phyloP scores from a whole-genome alignment of 1,140 invertebrate species.

The Tetramorium simillimum region DNA sequence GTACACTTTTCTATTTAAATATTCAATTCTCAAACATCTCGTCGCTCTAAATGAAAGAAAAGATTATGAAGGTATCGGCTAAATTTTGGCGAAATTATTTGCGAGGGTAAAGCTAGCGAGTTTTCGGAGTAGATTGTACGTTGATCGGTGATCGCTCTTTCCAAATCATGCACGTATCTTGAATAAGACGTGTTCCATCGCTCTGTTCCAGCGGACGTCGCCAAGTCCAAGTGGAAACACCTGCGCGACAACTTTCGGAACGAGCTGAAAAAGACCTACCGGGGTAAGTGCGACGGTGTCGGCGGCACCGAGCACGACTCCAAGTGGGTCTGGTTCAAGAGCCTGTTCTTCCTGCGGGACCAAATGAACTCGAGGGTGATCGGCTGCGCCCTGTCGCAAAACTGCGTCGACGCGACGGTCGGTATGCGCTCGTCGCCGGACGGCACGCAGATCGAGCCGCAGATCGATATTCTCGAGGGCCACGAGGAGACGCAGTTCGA shows the following conservation, averaged over 20 bases:
- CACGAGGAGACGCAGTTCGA: slow-evolving; percentile 77
- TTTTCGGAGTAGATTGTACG: not conserved
- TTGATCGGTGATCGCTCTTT: too few species aligned
- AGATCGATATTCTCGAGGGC: slow-evolving; percentile 77
- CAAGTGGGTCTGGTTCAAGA: slow-evolving; percentile 80
- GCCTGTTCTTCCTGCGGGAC: slow-evolving; percentile 75
- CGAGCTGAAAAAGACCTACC: slow-evolving; percentile 77
- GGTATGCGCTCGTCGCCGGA: slow-evolving; percentile 71
- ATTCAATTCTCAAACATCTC: not conserved
- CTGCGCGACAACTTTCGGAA: slow-evolving; percentile 78
- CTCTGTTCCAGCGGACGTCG: slow-evolving; percentile 75
- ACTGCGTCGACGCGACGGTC: slow-evolving; percentile 58
- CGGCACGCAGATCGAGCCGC: slow-evolving; percentile 77
- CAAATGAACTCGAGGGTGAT: slow-evolving; percentile 79
- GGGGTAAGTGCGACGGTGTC: slow-evolving; percentile 73
- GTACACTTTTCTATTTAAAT: not conserved
- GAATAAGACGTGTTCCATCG: not conserved
- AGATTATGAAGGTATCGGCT: not conserved
- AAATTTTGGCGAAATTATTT: not conserved
- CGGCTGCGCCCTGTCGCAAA: slow-evolving; percentile 72
- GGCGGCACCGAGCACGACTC: slow-evolving; percentile 75
- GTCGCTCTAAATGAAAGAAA: not conserved
- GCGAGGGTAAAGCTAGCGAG: not conserved
- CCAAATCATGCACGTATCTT: not conserved
- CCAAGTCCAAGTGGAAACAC: slow-evolving; percentile 80